Base-by-base conservation (phyloP, 2,888 invertebrate genomes). In the Eilema caniola region DNA sequence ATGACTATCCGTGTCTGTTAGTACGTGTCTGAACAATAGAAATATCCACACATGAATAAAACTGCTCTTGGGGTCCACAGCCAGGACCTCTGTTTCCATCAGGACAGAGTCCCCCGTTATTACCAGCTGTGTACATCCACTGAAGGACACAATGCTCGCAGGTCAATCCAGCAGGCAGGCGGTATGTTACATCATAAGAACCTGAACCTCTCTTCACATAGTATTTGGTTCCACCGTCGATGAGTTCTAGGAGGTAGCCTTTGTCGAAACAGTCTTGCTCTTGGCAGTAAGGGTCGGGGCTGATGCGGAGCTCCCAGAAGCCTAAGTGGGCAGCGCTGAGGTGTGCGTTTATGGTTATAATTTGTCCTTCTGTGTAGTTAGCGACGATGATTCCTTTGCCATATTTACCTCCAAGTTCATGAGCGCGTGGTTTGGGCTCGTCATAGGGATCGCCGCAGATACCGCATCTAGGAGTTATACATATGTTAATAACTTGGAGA, bases 371-470 rank as follows among this genome's bases (percentile, higher is more conserved):
- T 57, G 95, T 92, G 89, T 98, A 98, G 70, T 96, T 95, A 4
- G 97, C 96, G 0, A 97, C 97, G 73, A 98, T 96, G 64, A 97
- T 95, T 2, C 98, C 97, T 79, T 96, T 96, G 0, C 98, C 98
- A 91, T 97, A 98, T 59, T 95, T 96, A 0, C 98, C 98, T 0
- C 98, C 98, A 10, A 96, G 96, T 89, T 98, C 98, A 90, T 98
- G 33, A 2, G 12, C 1, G 11, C 33, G 33, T 12, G 98, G 98
- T 84, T 82, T 75, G 68, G 95, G 89, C 68, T 95, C 80, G 86
- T 98, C 97, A 96, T 97, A 98, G 0, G 98, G 95, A 88, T 98
- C 98, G 0, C 98, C 98, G 83, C 98, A 98, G 60, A 98, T 96
- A 0, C 98, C 25, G 62, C 65, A 62, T 59, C 59, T 59, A 59